A percentile compares a stretch with the other conserved stretches of the same genome.
phyloP scores from a whole-genome alignment of 2,113 vertebrate genomes.

The Coryphaenoides rupestris region DNA sequence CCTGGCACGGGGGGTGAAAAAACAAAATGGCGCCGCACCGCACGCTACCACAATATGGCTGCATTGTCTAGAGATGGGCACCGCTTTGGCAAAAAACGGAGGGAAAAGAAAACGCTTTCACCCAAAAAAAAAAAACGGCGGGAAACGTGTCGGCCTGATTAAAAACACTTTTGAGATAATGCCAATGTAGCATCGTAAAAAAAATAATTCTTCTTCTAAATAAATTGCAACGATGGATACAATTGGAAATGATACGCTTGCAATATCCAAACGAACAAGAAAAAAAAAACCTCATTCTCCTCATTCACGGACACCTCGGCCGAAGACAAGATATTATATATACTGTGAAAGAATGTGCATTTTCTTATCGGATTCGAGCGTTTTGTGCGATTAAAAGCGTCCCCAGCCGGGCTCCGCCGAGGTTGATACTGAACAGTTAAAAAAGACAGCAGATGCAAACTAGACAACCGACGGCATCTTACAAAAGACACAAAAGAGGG shows the following conservation, averaged over 20 bases:
- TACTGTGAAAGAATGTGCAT: background rate
- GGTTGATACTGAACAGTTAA: constrained; percentile 39
- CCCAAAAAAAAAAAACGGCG: constrained; percentile 9
- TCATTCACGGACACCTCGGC: background rate
- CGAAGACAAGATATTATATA: background rate
- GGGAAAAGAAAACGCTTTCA: constrained; percentile 28
- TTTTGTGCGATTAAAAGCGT: constrained; percentile 7
- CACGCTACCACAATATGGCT: constrained; percentile 70
- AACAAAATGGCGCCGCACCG: constrained; percentile 97
- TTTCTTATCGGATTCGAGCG: background rate
- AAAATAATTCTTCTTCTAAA: no score
- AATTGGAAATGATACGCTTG: constrained; percentile 9
- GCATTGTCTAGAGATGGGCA: constrained; percentile 68
- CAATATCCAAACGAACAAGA: background rate
- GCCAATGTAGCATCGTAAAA: no score
- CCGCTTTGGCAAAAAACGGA: no score
- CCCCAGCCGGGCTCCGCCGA: constrained; percentile 18
- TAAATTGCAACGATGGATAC: background rate
- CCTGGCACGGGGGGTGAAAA: constrained; percentile 89
- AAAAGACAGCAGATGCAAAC: constrained; percentile 79
- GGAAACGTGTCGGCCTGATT: no score
- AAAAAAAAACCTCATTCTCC: constrained; percentile 16
- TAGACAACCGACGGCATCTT: constrained; percentile 89
- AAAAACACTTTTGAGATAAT: constrained; percentile 2
- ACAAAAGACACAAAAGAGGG: constrained; percentile 97